A percentile compares a stretch with the other conserved stretches of the same genome.
These are phyloP conservation scores for Iguana delicatissima DNA, from an alignment of 2,797 vertebrate species.

Conservation along the genomic window DNA sequence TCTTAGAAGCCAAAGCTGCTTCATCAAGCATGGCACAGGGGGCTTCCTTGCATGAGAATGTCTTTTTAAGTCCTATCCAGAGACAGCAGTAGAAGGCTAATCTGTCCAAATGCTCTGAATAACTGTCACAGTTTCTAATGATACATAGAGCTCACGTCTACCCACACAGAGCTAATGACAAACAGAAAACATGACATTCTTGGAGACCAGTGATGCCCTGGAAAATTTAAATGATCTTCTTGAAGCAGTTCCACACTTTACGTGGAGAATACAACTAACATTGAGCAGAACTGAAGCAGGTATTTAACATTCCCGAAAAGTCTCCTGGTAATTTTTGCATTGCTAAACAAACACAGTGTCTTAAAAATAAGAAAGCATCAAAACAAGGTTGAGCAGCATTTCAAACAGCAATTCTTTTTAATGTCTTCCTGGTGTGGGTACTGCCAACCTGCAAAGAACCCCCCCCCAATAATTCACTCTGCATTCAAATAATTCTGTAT, in stretches of 20 bases:
- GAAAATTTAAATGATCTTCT: slow-evolving; percentile 24
- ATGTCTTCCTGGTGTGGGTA: not conserved
- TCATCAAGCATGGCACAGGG: not conserved
- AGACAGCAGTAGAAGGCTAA: not conserved
- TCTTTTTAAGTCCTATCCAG: slow-evolving; percentile 14
- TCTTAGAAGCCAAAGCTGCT: slow-evolving; percentile 13
- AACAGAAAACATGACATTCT: slow-evolving; percentile 14
- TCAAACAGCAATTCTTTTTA: slow-evolving; percentile 25
- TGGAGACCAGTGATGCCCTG: not conserved
- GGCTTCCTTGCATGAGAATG: slow-evolving; percentile 4
- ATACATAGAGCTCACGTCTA: not conserved
- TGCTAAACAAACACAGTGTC: slow-evolving; percentile 15
- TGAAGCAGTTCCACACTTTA: rapidly evolving
- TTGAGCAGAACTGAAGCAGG: not conserved
- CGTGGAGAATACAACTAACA: rapidly evolving
- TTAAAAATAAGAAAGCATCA: slow-evolving; percentile 2
- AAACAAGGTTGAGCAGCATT: slow-evolving; percentile 3
- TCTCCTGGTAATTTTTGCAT: slow-evolving; percentile 6
- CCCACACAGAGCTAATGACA: not conserved
- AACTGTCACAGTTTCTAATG: slow-evolving; percentile 9
- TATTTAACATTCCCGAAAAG: not conserved
- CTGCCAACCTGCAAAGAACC: not conserved
- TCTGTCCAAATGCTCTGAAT: slow-evolving; percentile 31
- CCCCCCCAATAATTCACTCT: not conserved
- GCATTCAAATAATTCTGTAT: not conserved